phyloP scores from a whole-genome alignment of 2,797 vertebrate genomes.

The Rhincodon typus region DNA sequence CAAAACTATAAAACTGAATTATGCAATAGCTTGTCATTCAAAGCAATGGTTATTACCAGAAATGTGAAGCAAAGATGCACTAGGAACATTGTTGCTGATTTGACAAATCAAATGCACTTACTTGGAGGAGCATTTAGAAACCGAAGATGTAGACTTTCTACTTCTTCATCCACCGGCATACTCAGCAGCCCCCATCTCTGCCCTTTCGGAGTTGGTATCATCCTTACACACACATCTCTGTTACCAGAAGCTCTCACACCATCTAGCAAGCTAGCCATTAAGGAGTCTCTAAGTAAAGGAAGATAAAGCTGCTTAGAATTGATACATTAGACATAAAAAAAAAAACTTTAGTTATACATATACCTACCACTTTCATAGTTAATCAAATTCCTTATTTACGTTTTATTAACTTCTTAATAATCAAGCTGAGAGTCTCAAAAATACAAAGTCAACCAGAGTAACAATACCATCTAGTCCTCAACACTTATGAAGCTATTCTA shows the following conservation, averaged over 20 bases:
- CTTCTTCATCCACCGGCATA: conserved; percentile 95
- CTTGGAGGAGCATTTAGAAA: conserved; percentile 91
- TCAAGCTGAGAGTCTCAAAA: background rate
- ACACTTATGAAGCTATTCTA: background rate
- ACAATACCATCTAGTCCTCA: background rate
- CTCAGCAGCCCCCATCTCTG: conserved; percentile 94
- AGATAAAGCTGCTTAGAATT: no score
- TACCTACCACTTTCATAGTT: background rate
- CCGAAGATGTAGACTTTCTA: conserved; percentile 91
- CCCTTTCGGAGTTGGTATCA: conserved; percentile 85
- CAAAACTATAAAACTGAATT: background rate
- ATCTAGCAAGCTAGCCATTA: conserved; percentile 90
- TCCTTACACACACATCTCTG: conserved; percentile 95
- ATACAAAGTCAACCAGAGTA: background rate
- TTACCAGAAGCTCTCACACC: conserved; percentile 96
- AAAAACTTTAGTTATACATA: background rate
- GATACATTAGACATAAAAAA: background rate
- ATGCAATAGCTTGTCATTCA: background rate
- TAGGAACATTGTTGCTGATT: background rate
- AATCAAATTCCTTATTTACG: background rate
- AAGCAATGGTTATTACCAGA: background rate
- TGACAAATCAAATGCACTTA: conserved; percentile 56
- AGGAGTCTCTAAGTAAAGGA: conserved; percentile 73
- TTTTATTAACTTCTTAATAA: background rate
- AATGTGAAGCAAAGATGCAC: background rate